Evolutionary conservation across 2,888 invertebrate species (phyloP), one percentile per base, ranked within the genome.

Genomic region (Trichopria drosophilae): DNA sequence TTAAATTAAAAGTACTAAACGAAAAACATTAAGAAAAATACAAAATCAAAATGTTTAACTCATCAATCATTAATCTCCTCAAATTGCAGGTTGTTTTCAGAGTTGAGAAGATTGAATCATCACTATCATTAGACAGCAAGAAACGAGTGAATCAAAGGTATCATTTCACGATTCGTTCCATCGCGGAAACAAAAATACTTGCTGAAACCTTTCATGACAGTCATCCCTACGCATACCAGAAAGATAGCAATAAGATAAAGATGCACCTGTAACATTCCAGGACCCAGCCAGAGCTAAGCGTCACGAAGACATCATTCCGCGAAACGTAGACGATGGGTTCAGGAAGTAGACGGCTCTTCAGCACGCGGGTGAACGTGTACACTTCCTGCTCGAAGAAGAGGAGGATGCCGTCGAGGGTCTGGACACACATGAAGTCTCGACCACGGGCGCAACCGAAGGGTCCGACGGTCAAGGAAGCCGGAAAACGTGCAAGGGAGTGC

Each of bases 331-430:
- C 79, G n/a, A 96, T 75, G 0, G 93, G 90, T 13, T 88, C 88
- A 0, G 97, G 96, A 51, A 94, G 79, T 41, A 93, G 78, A 52
- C 87, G 84, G 46, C 88, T 87, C 1, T 89, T 87, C 59, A 96
- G 81, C 60, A 85, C 82, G 55, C 93, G 87, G 66, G 85, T 84
- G 71, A 95, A 93, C 12, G 88, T 82, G 71, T 88, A 90, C 45
- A 88, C 86, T 75, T 97, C 96, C 77, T 95, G 95, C 71, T 97
- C 97, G 73, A 87, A 96, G 71, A 98, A 90, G 46, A 87, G 85
- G 13, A 97, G 74, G 42, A 88, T 84, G 10, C 96, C 94, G 76
- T 97, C 95, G 64, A 96, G 76, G 23, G 90, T 90, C 70, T 93
- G 93, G 15, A 97, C 85, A 71, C 95, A 95, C 51, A 95, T 81